Conservation (phyloP, 2,113 vertebrate genomes). For the Nettapus auritus region DNA sequence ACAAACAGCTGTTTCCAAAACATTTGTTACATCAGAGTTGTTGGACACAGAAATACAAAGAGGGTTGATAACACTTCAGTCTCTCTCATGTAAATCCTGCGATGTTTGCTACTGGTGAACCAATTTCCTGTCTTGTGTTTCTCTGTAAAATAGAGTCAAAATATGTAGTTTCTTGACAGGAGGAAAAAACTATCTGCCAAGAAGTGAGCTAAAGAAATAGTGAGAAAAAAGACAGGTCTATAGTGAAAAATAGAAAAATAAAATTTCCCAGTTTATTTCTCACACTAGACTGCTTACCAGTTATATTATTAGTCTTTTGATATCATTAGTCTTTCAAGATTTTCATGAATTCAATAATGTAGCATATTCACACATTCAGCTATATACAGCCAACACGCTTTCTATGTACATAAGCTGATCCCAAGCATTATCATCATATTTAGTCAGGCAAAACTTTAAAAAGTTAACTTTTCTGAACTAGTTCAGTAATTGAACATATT, state of each 20-base stretch:
- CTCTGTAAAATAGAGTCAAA: not conserved
- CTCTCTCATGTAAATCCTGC: not conserved
- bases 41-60: not conserved
- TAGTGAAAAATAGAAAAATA: not conserved
- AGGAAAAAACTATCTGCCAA: not conserved
- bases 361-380: accelerated
- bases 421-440: not conserved
- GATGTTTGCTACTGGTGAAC: not conserved
- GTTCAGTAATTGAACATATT: not conserved
- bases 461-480: not conserved
- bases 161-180: not conserved
- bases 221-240: not conserved
- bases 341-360: not conserved
- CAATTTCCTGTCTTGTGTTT: not conserved
- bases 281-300: not conserved
- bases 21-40: not conserved
- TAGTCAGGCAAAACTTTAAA: not conserved
- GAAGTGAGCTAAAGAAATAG: not conserved
- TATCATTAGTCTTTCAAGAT: not conserved
- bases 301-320: not conserved
- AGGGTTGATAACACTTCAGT: not conserved
- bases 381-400: not conserved
- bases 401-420: not conserved
- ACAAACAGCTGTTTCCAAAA: not conserved
- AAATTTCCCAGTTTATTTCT: not conserved